These are phyloP conservation scores for Tricholauxania praeusta DNA, from an alignment of 2,888 invertebrate genomes.

Conservation along the genomic window DNA sequence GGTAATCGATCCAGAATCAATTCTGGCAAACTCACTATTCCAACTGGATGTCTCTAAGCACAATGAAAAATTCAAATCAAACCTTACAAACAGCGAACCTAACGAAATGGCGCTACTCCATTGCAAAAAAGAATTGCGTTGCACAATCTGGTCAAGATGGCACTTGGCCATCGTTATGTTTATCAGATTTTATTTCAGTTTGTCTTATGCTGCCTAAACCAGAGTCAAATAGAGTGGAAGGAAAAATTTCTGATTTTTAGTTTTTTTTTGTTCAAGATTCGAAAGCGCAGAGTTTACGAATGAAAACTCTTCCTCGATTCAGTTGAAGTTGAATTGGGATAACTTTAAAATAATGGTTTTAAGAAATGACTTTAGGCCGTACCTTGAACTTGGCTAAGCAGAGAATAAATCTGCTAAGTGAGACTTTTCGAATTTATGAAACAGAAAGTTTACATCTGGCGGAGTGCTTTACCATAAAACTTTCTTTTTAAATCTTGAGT, in stretches of 20 bases:
- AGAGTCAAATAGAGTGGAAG: background rate
- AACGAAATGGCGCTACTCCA: constrained; percentile 11
- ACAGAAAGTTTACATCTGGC: no score
- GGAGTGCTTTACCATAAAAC: no score
- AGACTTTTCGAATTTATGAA: no score
- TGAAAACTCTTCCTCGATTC: no score
- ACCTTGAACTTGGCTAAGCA: no score
- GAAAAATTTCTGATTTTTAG: background rate
- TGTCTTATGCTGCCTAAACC: background rate
- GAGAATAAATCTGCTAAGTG: no score
- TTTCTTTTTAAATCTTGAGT: no score
- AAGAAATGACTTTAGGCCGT: no score
- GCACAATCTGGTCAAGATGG: constrained; percentile 24
- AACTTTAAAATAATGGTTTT: no score
- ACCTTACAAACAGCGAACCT: background rate
- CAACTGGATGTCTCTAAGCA: background rate
- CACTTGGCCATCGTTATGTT: constrained; percentile 14
- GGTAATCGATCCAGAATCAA: no score
- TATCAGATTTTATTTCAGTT: background rate
- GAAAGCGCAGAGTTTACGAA: background rate
- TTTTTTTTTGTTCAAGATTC: background rate
- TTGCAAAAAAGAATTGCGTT: background rate
- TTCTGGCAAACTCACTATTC: background rate
- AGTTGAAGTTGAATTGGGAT: no score
- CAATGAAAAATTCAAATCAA: background rate